These are phyloP conservation scores for Triops longicaudatus DNA, from an alignment of 1,140 invertebrate species.

Conservation along the genomic window DNA sequence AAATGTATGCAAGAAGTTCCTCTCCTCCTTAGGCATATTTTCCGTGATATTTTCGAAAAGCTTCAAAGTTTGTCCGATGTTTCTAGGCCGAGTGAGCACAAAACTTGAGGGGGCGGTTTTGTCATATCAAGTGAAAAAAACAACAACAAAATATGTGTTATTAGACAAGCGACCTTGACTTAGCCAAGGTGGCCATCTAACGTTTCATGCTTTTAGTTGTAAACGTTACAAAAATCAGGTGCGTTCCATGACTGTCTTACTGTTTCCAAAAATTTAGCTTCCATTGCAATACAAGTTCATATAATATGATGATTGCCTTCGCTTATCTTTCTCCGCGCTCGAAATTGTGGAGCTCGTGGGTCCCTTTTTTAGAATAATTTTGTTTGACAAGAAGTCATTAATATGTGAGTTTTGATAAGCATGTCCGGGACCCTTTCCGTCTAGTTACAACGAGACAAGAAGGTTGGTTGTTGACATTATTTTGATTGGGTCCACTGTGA, in stretches of 20 bases:
- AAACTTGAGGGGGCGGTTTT: background rate
- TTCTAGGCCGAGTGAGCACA: no score
- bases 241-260: background rate
- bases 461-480: background rate
- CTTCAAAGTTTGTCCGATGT: no score
- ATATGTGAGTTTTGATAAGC: background rate
- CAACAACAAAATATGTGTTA: background rate
- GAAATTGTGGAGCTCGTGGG: background rate
- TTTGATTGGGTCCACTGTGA: background rate
- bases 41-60: background rate
- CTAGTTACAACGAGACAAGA: background rate
- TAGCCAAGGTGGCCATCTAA: background rate
- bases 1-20: background rate
- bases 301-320: background rate
- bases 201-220: slow-evolving; percentile 12
- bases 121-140: background rate
- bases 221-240: background rate
- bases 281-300: background rate
- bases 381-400: background rate
- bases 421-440: background rate
- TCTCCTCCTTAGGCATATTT: background rate
- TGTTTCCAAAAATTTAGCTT: background rate
- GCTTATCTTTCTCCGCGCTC: no score
- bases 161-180: no score
- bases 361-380: background rate